phyloP scores from a whole-genome alignment of 2,113 vertebrate species.

The Perca flavescens region DNA sequence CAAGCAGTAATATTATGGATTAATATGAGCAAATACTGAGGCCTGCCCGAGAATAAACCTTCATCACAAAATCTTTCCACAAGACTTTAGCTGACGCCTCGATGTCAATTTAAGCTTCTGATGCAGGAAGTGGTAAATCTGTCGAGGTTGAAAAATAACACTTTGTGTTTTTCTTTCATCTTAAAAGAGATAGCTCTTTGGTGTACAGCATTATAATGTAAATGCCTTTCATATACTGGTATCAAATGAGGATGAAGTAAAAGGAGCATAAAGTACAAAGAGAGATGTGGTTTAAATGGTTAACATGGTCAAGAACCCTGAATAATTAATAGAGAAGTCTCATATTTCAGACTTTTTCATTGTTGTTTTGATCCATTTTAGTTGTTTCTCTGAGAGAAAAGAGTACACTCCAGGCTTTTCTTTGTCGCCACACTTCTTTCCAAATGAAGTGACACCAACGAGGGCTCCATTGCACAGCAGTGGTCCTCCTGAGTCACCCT shows the following conservation, averaged over 20 bases:
- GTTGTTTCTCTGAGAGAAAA: constrained; percentile 59
- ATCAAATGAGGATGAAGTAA: neutral
- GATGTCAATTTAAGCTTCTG: too few relatives aligned
- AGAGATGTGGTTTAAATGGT: neutral
- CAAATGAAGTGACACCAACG: constrained; percentile 77
- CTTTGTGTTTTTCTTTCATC: constrained; percentile 27
- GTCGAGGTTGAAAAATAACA: neutral
- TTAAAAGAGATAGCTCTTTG: neutral
- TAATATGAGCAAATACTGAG: neutral
- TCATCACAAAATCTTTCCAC: neutral
- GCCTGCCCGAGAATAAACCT: neutral
- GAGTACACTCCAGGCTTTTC: constrained; percentile 74
- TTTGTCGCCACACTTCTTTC: constrained; percentile 6
- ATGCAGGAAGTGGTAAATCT: neutral
- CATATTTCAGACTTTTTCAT: constrained; percentile 20
- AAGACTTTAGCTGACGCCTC: too few relatives aligned
- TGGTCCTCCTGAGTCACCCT: constrained; percentile 84
- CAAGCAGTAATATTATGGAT: neutral
- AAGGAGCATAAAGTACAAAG: neutral
- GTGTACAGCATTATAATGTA: neutral
- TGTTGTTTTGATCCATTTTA: constrained; percentile 69
- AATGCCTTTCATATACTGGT: neutral
- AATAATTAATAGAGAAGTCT: neutral
- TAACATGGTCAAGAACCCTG: neutral
- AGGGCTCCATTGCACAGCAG: constrained; percentile 66